Conservation (phyloP, 2,797 vertebrate species). For the Tympanoctomys barrerae region DNA sequence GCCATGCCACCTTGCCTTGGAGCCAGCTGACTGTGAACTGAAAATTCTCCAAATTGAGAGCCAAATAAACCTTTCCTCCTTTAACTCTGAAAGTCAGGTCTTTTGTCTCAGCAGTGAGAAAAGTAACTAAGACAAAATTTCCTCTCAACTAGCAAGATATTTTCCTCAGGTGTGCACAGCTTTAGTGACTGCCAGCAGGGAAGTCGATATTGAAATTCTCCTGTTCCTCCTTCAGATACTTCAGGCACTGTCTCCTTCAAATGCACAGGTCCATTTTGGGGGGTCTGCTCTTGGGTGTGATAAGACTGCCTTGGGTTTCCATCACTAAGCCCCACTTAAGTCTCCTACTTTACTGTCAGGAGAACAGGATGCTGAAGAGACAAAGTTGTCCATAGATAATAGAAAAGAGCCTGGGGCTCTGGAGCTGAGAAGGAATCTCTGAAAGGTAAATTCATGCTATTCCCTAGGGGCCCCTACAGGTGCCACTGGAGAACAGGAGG, state of each 20-base stretch:
- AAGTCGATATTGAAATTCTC: background rate
- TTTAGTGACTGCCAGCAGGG: background rate
- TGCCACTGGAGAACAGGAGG: too few relatives aligned
- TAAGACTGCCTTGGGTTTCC: background rate
- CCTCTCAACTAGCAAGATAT: background rate
- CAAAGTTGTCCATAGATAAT: background rate
- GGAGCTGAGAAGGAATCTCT: background rate
- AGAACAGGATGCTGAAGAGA: background rate
- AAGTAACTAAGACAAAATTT: background rate
- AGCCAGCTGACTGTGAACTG: background rate
- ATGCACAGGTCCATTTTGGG: background rate
- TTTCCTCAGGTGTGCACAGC: background rate
- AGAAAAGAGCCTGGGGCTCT: background rate
- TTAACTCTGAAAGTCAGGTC: background rate
- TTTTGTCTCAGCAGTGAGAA: background rate
- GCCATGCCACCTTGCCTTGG: background rate
- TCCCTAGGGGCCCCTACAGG: background rate
- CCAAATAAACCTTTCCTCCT: background rate
- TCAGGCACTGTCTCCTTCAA: background rate
- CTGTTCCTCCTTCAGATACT: background rate
- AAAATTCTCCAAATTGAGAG: background rate
- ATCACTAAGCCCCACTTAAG: background rate
- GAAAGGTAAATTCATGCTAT: fast-evolving
- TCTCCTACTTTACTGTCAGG: background rate
- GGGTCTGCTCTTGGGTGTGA: background rate